phyloP scores from a whole-genome alignment of 1,140 invertebrate genomes.

The Pogonomyrmex barbatus region DNA sequence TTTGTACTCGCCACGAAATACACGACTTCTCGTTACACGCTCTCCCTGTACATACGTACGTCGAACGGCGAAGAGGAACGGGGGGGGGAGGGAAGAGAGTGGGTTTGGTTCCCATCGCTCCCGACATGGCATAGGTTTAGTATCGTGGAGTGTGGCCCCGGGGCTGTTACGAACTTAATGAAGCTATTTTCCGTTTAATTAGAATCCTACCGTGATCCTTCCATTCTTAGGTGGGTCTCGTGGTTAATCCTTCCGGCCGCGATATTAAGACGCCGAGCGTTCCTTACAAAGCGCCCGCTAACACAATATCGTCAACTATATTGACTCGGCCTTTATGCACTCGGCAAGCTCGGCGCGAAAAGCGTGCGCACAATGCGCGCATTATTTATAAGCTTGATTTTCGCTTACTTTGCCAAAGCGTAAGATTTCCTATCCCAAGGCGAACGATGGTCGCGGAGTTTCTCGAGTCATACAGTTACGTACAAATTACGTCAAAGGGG shows the following conservation, averaged over 20 bases:
- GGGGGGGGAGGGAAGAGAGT: background rate
- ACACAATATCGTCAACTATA: conserved; percentile 75
- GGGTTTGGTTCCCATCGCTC: conserved; percentile 37
- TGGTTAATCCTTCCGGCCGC: conserved; percentile 77
- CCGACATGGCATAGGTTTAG: conserved; percentile 68
- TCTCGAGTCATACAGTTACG: background rate
- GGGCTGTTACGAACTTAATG: conserved; percentile 81
- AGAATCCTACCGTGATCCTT: conserved; percentile 81
- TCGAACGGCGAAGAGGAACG: conserved; percentile 13
- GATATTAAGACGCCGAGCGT: conserved; percentile 79
- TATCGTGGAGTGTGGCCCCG: conserved; percentile 70
- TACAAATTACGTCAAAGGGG: background rate
- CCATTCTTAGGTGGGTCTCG: conserved; percentile 79
- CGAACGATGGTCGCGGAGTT: background rate
- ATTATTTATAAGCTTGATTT: conserved; percentile 67
- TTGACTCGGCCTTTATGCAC: conserved; percentile 73
- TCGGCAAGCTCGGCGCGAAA: conserved; percentile 47
- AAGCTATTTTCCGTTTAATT: conserved; percentile 83
- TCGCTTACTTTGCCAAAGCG: background rate
- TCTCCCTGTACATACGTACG: conserved; percentile 16
- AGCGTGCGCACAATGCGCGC: conserved; percentile 29
- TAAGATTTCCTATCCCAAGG: background rate
- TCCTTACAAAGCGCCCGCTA: conserved; percentile 69
- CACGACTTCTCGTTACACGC: conserved; percentile 62
- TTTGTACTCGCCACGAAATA: conserved; percentile 48